Evolutionary conservation across 2,888 invertebrate genomes (phyloP).

Genomic region (Stenodera caucasica): DNA sequence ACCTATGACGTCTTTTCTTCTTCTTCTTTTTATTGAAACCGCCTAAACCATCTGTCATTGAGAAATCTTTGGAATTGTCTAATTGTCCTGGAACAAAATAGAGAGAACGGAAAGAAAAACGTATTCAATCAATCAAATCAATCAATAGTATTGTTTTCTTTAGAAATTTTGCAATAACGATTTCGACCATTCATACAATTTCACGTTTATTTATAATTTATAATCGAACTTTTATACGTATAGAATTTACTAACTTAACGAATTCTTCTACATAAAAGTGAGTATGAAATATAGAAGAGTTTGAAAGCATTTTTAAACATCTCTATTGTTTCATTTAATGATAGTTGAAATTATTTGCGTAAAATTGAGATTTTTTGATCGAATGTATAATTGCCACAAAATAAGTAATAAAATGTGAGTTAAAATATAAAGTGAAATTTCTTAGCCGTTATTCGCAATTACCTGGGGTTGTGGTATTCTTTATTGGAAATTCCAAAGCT

Average conservation of each 20-base stretch:
- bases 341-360: not conserved
- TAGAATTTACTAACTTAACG: no score
- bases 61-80: slow-evolving; percentile 81
- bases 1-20: slow-evolving; percentile 93
- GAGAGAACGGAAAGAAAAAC: no score
- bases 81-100: slow-evolving; percentile 66
- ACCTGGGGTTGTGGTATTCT: slow-evolving; percentile 36
- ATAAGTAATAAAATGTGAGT: not conserved
- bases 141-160: not conserved
- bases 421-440: slow-evolving; percentile 23
- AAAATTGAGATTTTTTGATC: not conserved
- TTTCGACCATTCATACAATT: not conserved
- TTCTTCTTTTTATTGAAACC: slow-evolving; percentile 89
- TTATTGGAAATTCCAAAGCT: slow-evolving; percentile 50
- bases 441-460: slow-evolving; percentile 25
- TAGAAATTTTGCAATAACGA: not conserved
- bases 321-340: not conserved
- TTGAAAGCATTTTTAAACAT: not conserved
- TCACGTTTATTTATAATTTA: not conserved
- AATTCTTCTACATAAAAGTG: not conserved
- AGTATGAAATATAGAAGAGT: not conserved
- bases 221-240: not conserved
- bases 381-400: not conserved
- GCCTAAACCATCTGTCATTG: slow-evolving; percentile 74
- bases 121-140: not conserved